Conservation (phyloP, 1,140 invertebrate genomes). For the Calliopsis andreniformis region DNA sequence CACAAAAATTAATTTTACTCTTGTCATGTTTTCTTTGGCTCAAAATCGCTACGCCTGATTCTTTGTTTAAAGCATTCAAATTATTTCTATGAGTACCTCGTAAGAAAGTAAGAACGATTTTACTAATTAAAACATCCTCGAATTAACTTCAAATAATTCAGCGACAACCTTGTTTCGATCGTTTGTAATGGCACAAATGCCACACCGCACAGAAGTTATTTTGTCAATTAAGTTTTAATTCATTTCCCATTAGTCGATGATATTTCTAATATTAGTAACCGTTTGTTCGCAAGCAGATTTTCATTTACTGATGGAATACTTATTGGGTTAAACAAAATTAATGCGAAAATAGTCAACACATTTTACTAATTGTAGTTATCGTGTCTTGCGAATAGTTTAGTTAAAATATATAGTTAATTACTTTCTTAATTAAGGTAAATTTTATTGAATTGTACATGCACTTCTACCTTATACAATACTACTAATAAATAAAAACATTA, state of each 20-base stretch:
- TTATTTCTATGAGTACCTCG: neutral
- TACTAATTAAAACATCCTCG: constrained; percentile 29
- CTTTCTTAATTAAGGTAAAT: too few relatives aligned
- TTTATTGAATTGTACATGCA: too few relatives aligned
- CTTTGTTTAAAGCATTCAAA: too few relatives aligned
- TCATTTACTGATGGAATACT: too few relatives aligned
- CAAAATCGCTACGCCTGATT: neutral
- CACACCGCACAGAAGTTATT: neutral
- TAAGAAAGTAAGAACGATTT: constrained; percentile 8
- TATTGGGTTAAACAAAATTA: neutral
- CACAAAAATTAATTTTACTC: neutral
- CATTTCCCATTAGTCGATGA: constrained; percentile 7
- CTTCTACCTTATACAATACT: too few relatives aligned
- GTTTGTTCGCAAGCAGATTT: too few relatives aligned
- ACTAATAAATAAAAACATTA: too few relatives aligned
- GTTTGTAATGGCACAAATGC: neutral
- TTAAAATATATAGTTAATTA: too few relatives aligned
- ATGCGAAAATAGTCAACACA: neutral
- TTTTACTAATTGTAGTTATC: too few relatives aligned
- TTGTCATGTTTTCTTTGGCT: neutral
- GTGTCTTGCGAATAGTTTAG: too few relatives aligned
- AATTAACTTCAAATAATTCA: constrained; percentile 30
- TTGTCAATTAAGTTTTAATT: constrained; percentile 23
- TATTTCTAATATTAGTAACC: neutral
- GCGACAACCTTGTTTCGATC: neutral